Conservation (phyloP, 2,888 invertebrate species). For the Mactromeris polynyma region DNA sequence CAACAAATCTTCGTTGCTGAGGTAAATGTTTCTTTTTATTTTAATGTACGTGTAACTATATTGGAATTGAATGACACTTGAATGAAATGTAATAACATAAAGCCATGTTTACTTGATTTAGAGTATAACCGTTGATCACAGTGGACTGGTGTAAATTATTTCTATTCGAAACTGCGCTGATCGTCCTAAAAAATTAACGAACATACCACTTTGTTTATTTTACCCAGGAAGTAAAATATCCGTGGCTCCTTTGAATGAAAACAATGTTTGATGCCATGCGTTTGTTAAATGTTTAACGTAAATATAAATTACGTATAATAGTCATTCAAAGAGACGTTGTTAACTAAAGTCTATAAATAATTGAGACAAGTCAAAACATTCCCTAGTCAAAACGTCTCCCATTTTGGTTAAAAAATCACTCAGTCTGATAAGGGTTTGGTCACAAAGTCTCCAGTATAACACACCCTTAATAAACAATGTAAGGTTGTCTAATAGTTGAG, state of each 20-base stretch:
- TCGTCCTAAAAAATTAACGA: not conserved
- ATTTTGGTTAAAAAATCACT: too few relatives aligned
- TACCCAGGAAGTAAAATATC: not conserved
- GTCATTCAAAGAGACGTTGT: too few relatives aligned
- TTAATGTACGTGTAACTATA: not conserved
- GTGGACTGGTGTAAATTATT: not conserved
- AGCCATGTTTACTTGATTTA: not conserved
- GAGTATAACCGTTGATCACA: not conserved
- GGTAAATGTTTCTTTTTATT: not conserved
- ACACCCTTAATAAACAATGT: too few relatives aligned
- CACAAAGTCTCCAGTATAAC: too few relatives aligned
- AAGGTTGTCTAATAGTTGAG: too few relatives aligned
- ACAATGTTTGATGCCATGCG: too few relatives aligned
- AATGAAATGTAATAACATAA: not conserved
- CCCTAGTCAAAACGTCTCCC: too few relatives aligned
- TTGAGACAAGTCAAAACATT: too few relatives aligned
- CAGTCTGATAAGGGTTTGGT: too few relatives aligned
- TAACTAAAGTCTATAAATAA: too few relatives aligned
- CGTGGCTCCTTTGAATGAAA: not conserved
- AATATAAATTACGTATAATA: too few relatives aligned
- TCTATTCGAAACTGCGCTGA: not conserved
- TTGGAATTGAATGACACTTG: not conserved
- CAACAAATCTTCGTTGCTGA: constrained; percentile 20
- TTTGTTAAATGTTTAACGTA: too few relatives aligned
- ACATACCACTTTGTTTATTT: not conserved